Evolutionary conservation across 2,113 vertebrate species (phyloP), one percentile per base, ranked within the genome.

Genomic region (Pyrgilauda ruficollis): DNA sequence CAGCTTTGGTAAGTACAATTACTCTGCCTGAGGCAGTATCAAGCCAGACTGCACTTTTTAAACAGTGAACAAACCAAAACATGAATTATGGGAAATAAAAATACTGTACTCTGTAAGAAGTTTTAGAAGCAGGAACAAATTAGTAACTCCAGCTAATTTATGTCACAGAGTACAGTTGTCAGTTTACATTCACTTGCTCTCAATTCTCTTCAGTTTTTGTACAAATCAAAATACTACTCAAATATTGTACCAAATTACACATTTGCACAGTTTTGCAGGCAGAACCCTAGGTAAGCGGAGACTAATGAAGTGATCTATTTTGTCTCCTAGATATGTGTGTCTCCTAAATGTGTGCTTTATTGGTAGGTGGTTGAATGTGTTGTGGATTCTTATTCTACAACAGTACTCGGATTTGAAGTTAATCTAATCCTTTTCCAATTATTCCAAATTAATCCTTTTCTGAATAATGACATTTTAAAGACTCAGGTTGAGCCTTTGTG

Each of bases 401-500:
- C 4, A 3, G 3, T 89, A 44, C 28, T 87, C 3, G 8, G 37
- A 59, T 90, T 68, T 76, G 28, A 90, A 81, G 31, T 67, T 39
- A 35, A 15, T 72, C 19, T 78, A 44, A 53, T 58, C 11, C 9
- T 64, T 74, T 91, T 92, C 68, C 50, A 64, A 10, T 66, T 84
- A 47, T n/a, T 56, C 15, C 18, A 41, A 22, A 47, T 39, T 28
- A 84, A 56, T 50, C 11, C 4, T 77, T 70, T 94, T 92, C 56
- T 84, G 61, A 94, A 55, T 61, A 77, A 56, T 85, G 24, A 31
- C 55, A 49, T 85, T 62, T 82, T 84, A 85, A 69, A 70, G 33
- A 24, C 11, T 61, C 11, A 8, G 4, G 2, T 17, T 69, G 41
- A 84, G 12, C 66, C 64, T 73, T 82, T 0, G 0, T 75, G 15